Conservation (phyloP, 2,888 invertebrate genomes). For the Macrosoma leucophasiata region DNA sequence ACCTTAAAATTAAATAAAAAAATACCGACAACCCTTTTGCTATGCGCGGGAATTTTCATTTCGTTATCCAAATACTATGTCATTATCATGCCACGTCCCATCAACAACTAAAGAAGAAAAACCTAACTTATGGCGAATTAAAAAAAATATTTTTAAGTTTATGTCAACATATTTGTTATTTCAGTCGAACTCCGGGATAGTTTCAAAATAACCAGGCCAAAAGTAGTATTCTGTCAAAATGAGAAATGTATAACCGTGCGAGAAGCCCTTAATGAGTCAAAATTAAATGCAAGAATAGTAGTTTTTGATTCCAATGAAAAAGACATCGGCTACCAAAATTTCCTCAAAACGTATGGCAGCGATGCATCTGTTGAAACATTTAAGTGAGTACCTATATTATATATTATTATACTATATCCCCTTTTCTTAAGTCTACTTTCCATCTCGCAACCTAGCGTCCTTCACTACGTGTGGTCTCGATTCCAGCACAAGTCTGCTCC, state of each 20-base stretch:
- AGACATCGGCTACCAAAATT: slow-evolving; percentile 14
- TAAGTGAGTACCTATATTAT: slow-evolving; percentile 17
- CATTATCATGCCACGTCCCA: no score
- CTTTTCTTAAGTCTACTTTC: no score
- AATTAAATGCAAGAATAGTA: slow-evolving; percentile 35
- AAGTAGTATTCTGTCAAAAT: slow-evolving; percentile 22
- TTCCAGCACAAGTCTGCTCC: no score
- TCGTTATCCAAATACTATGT: no score
- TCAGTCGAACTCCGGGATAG: slow-evolving; percentile 19
- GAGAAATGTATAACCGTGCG: slow-evolving; percentile 26
- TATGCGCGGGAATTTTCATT: no score
- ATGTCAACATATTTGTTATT: slow-evolving; percentile 5
- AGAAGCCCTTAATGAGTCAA: slow-evolving; percentile 34
- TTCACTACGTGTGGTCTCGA: no score
- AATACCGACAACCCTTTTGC: no score
- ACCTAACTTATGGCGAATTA: neutral
- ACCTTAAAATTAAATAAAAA: no score
- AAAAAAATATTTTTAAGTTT: neutral
- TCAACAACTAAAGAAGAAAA: neutral
- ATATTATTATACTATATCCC: slow-evolving; percentile 7
- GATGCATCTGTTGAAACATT: slow-evolving; percentile 20
- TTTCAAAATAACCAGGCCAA: slow-evolving; percentile 15
- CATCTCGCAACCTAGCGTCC: no score
- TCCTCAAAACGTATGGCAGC: slow-evolving; percentile 20
- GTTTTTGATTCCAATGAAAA: slow-evolving; percentile 30